These are phyloP conservation scores for Ptychoptera albimana DNA, from an alignment of 2,888 invertebrate genomes.

Conservation along the genomic window DNA sequence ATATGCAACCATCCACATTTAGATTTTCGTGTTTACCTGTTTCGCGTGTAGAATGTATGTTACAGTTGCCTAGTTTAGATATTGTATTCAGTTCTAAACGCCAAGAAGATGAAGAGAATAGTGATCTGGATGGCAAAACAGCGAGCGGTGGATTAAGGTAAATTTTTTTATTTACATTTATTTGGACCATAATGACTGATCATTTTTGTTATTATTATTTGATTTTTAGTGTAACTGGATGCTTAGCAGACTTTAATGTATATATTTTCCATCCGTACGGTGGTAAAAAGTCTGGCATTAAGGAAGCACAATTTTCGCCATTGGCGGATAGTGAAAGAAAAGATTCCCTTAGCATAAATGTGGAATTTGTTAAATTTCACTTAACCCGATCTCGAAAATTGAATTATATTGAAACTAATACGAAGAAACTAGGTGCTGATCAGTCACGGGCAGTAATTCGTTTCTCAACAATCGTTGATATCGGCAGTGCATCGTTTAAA, in stretches of 20 bases:
- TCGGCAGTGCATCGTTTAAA: slow-evolving; percentile 91
- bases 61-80: slow-evolving; percentile 90
- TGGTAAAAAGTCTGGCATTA: slow-evolving; percentile 62
- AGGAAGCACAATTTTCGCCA: slow-evolving; percentile 76
- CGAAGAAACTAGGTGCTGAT: slow-evolving; percentile 35
- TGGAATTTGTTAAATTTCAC: slow-evolving; percentile 94
- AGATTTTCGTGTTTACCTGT: slow-evolving; percentile 92
- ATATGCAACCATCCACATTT: slow-evolving; percentile 94
- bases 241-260: slow-evolving; percentile 91
- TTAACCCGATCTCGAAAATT: slow-evolving; percentile 80
- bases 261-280: slow-evolving; percentile 98
- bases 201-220: no score
- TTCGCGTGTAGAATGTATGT: slow-evolving; percentile 87
- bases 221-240: slow-evolving; percentile 77
- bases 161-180: no score
- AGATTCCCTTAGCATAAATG: slow-evolving; percentile 89
- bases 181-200: not conserved
- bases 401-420: slow-evolving; percentile 45
- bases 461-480: slow-evolving; percentile 88
- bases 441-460: slow-evolving; percentile 75
- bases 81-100: slow-evolving; percentile 92
- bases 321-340: slow-evolving; percentile 79
- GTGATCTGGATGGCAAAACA: slow-evolving; percentile 19
- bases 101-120: slow-evolving; percentile 44
- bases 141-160: slow-evolving; percentile 26